Conservation (phyloP, 2,113 vertebrate genomes). For the Tylochromis polylepis region DNA sequence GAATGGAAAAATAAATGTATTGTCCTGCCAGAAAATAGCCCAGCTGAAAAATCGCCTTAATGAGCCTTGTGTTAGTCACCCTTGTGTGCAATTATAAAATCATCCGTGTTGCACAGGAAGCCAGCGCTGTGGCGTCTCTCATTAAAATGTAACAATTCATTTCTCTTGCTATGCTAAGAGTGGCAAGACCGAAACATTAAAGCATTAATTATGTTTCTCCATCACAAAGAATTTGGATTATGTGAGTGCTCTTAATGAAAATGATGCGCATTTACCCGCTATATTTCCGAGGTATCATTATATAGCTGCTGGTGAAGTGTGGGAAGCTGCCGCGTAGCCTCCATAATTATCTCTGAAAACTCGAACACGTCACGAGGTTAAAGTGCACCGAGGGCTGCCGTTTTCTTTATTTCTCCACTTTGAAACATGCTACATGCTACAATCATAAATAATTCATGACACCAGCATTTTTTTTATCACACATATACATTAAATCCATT, state of each 20-base stretch:
- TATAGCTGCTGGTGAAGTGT: conserved; percentile 88
- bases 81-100: conserved; percentile 83
- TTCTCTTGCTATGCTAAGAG: conserved; percentile 79
- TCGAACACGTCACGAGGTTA: conserved; percentile 48
- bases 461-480: neutral
- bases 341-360: conserved; percentile 84
- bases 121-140: conserved; percentile 88
- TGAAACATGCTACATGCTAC: conserved; percentile 23
- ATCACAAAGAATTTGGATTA: conserved; percentile 93
- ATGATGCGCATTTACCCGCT: conserved; percentile 76
- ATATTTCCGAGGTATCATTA: conserved; percentile 83
- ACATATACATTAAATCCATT: neutral
- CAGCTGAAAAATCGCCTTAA: conserved; percentile 66
- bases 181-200: conserved; percentile 94
- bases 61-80: conserved; percentile 68
- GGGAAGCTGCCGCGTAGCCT: conserved; percentile 88
- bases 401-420: conserved; percentile 47
- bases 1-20: conserved; percentile 42
- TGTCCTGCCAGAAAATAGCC: conserved; percentile 55
- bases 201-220: conserved; percentile 95
- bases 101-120: conserved; percentile 81
- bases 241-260: conserved; percentile 92
- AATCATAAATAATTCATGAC: conserved; percentile 41
- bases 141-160: conserved; percentile 97
- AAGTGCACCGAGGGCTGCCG: conserved; percentile 34